Conservation (phyloP, 2,888 invertebrate genomes). For the Augiades crinisus region DNA sequence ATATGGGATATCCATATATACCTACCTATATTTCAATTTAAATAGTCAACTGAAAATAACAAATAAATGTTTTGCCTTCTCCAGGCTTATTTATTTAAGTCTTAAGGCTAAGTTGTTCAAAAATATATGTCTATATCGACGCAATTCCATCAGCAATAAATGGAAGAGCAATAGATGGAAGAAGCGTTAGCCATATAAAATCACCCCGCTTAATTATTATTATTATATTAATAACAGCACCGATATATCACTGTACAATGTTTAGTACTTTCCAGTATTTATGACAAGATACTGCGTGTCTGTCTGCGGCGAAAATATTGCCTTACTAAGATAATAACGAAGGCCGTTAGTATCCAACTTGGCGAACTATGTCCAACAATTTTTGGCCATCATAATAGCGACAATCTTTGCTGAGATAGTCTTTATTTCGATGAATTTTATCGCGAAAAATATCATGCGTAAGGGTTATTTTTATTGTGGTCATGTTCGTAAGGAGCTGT, state of each 20-base stretch:
- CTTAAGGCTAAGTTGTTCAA: too few relatives aligned
- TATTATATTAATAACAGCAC: slow-evolving; percentile 37
- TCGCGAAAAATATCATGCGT: slow-evolving; percentile 30
- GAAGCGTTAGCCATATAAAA: too few relatives aligned
- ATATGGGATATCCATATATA: too few relatives aligned
- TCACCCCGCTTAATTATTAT: too few relatives aligned
- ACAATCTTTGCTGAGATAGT: slow-evolving; percentile 46
- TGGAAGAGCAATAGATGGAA: too few relatives aligned
- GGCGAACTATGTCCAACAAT: slow-evolving; percentile 64
- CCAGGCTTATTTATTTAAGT: too few relatives aligned
- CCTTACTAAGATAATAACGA: slow-evolving; percentile 77
- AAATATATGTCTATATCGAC: too few relatives aligned
- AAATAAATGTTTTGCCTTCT: too few relatives aligned
- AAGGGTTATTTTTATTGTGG: slow-evolving; percentile 1
- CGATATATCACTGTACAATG: slow-evolving; percentile 58
- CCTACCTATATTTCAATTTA: too few relatives aligned
- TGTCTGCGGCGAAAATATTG: slow-evolving; percentile 70
- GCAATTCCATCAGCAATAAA: too few relatives aligned
- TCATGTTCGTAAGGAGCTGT: not conserved
- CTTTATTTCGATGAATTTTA: slow-evolving; percentile 45
- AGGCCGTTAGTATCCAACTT: slow-evolving; percentile 63
- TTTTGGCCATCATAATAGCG: slow-evolving; percentile 77
- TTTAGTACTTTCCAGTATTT: too few relatives aligned
- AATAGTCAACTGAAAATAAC: too few relatives aligned
- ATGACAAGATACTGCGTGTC: slow-evolving; percentile 56